A percentile compares a stretch with the other conserved stretches of the same genome.
Conservation (phyloP, 2,113 vertebrate species). For the Corythoichthys intestinalis region DNA sequence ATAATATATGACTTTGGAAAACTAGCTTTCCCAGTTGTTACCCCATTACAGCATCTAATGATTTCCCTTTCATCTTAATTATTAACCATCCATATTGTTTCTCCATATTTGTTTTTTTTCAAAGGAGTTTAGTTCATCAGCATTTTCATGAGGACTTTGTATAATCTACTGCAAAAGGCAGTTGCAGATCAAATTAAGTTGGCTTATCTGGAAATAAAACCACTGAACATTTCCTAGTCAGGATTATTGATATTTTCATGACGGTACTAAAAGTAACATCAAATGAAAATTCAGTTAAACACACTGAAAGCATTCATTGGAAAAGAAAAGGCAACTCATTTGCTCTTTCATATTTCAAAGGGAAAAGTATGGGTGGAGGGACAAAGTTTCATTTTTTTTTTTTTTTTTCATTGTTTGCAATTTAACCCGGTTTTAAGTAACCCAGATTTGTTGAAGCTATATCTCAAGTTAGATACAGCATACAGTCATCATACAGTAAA, state of each 20-base stretch:
- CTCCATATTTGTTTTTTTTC: slow-evolving; percentile 4
- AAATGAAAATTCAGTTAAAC: neutral
- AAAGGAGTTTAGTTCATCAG: slow-evolving; percentile 22
- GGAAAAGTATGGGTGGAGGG: no score
- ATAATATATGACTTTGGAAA: slow-evolving; percentile 2
- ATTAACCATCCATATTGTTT: slow-evolving; percentile 31
- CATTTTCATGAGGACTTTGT: slow-evolving; percentile 1
- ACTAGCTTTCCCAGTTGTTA: slow-evolving; percentile 10
- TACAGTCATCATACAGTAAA: no score
- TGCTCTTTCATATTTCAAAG: no score
- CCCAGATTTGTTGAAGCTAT: no score
- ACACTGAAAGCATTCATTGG: neutral
- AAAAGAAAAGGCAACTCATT: neutral
- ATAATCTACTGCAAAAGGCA: neutral
- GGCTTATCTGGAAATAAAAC: neutral
- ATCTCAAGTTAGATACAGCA: no score
- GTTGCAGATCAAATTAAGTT: neutral
- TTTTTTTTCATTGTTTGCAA: no score
- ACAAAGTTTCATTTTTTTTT: no score
- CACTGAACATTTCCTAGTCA: neutral
- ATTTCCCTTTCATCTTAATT: slow-evolving; percentile 27
- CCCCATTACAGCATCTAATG: slow-evolving; percentile 21
- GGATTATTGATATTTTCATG: neutral
- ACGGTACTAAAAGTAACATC: neutral
- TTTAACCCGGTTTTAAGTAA: no score